phyloP scores from a whole-genome alignment of 2,113 vertebrate species.

The Hypomesus transpacificus region DNA sequence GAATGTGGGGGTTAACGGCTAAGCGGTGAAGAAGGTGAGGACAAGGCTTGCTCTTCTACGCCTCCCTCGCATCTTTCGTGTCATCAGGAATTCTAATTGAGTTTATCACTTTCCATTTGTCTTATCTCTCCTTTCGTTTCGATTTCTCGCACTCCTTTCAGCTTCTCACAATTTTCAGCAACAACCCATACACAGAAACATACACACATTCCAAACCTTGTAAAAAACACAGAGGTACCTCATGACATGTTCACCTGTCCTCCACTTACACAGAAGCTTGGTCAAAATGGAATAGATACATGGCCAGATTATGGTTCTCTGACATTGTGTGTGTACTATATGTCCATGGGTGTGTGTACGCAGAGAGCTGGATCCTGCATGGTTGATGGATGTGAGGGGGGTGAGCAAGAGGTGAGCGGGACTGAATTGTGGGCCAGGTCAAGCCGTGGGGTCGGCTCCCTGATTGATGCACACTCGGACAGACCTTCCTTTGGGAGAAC shows the following conservation, averaged over 20 bases:
- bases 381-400: conserved; percentile 1
- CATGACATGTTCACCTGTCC: too few relatives aligned
- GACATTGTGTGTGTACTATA: too few relatives aligned
- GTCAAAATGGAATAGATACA: too few relatives aligned
- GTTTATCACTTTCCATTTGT: background rate
- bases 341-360: too few relatives aligned
- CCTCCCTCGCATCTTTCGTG: background rate
- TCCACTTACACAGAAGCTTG: too few relatives aligned
- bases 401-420: background rate
- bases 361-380: too few relatives aligned
- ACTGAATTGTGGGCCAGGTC: background rate
- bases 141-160: background rate
- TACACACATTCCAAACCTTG: background rate
- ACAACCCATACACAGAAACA: background rate
- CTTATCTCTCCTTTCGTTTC: background rate
- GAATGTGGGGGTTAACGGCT: conserved; percentile 33
- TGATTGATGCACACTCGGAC: conserved; percentile 28
- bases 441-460: background rate
- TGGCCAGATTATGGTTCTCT: too few relatives aligned
- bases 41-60: background rate
- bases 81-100: background rate
- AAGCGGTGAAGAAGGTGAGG: conserved; percentile 1
- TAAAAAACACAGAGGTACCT: too few relatives aligned
- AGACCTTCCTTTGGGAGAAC: conserved; percentile 8
- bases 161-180: background rate